These are phyloP conservation scores for Urosaurus nigricauda DNA, from an alignment of 2,797 vertebrate genomes.

Conservation along the genomic window DNA sequence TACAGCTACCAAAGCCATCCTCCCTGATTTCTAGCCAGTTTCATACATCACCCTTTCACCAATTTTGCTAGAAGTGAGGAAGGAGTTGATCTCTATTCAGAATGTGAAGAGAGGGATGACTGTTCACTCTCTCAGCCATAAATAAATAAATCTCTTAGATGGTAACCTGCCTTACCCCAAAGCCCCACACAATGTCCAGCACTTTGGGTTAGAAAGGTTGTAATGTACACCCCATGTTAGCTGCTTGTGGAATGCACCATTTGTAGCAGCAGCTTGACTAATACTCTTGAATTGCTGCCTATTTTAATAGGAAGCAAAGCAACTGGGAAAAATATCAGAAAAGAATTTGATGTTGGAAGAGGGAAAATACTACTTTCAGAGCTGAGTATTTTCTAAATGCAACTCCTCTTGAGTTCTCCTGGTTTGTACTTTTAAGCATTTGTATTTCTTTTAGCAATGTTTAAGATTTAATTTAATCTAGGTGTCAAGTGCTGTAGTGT, in stretches of 20 bases:
- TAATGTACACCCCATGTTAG: neutral
- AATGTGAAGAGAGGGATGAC: neutral
- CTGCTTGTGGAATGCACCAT: neutral
- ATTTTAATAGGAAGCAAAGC: neutral
- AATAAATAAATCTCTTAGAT: neutral
- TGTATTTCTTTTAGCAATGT: too few relatives aligned
- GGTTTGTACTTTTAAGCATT: neutral
- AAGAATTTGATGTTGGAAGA: neutral
- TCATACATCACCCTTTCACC: neutral
- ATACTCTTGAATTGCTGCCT: neutral
- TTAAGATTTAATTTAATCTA: neutral
- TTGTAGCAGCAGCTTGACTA: neutral
- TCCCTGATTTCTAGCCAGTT: too few relatives aligned
- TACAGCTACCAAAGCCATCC: neutral
- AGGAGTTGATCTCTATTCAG: neutral
- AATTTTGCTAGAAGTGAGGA: neutral
- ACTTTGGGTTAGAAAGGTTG: neutral
- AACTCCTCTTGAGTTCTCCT: neutral
- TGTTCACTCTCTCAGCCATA: neutral
- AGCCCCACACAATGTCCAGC: too few relatives aligned
- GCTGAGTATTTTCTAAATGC: neutral
- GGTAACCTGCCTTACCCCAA: too few relatives aligned
- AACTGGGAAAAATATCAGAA: neutral
- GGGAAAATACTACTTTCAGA: neutral
- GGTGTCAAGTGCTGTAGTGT: neutral